These are phyloP conservation scores for Rhimphoctona megacephalus DNA, from an alignment of 2,888 invertebrate genomes.

Conservation along the genomic window DNA sequence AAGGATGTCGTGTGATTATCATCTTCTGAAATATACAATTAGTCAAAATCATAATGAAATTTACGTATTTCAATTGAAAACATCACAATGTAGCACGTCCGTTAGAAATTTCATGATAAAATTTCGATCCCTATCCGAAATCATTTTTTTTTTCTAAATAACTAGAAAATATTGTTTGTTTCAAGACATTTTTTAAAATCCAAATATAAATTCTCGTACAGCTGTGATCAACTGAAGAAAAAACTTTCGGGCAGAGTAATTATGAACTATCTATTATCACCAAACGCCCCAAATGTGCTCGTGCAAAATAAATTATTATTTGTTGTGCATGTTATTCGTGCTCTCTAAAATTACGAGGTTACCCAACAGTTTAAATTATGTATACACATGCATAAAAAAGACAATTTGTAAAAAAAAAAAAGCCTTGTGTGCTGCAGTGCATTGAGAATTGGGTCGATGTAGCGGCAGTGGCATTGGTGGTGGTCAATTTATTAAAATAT, in stretches of 20 bases:
- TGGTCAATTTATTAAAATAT: not conserved
- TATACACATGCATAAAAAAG: conserved; percentile 16
- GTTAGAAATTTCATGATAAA: too few species aligned
- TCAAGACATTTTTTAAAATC: not conserved
- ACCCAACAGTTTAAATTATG: not conserved
- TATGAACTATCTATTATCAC: not conserved
- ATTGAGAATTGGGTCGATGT: conserved; percentile 21
- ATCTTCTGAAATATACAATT: too few species aligned
- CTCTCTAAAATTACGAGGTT: not conserved
- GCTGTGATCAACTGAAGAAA: not conserved
- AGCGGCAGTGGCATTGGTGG: conserved; percentile 59
- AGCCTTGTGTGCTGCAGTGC: not conserved
- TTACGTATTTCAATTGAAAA: too few species aligned
- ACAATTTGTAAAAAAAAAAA: not conserved
- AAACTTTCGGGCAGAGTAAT: not conserved
- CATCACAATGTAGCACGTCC: too few species aligned
- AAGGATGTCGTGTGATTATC: too few species aligned
- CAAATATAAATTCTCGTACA: not conserved
- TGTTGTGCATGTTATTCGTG: not conserved
- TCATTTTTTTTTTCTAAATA: not conserved
- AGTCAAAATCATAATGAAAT: too few species aligned
- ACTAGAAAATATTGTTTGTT: not conserved
- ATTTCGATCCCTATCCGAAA: too few species aligned
- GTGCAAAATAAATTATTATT: conserved; percentile 11
- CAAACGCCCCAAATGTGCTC: not conserved